These are phyloP conservation scores for Helarctos malayanus DNA, from an alignment of 2,797 vertebrate genomes.

Conservation along the genomic window DNA sequence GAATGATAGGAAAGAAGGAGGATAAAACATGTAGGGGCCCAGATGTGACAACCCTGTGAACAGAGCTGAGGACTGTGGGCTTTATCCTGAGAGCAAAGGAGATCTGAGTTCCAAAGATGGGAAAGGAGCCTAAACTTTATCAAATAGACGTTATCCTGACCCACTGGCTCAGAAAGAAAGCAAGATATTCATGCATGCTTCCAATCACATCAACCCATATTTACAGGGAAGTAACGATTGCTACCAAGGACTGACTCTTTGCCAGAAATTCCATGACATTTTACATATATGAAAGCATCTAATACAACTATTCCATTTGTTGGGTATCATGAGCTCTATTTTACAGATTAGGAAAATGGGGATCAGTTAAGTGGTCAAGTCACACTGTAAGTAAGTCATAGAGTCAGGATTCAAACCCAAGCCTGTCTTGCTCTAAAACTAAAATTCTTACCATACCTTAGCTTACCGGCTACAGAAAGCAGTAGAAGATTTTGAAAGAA, in stretches of 20 bases:
- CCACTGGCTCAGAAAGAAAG: neutral
- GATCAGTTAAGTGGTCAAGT: slow-evolving; percentile 2
- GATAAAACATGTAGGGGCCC: neutral
- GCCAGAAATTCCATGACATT: neutral
- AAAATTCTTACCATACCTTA: neutral
- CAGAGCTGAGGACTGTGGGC: neutral
- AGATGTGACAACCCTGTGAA: neutral
- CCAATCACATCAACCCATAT: neutral
- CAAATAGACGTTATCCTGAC: neutral
- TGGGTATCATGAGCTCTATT: neutral
- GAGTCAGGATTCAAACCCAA: slow-evolving; percentile 37
- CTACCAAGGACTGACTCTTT: neutral
- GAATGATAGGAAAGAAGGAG: neutral
- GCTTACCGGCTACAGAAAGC: slow-evolving; percentile 3
- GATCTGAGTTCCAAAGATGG: neutral
- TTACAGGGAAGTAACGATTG: neutral
- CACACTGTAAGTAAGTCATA: neutral
- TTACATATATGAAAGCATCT: neutral
- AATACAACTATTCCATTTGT: neutral
- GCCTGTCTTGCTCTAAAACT: neutral
- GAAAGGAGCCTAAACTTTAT: neutral
- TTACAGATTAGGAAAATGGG: slow-evolving; percentile 3
- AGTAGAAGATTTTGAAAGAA: neutral
- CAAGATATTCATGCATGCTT: neutral
- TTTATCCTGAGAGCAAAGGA: neutral